Evolutionary conservation across 1,140 invertebrate genomes (phyloP).

Genomic region (Caenorhabditis inopinata): DNA sequence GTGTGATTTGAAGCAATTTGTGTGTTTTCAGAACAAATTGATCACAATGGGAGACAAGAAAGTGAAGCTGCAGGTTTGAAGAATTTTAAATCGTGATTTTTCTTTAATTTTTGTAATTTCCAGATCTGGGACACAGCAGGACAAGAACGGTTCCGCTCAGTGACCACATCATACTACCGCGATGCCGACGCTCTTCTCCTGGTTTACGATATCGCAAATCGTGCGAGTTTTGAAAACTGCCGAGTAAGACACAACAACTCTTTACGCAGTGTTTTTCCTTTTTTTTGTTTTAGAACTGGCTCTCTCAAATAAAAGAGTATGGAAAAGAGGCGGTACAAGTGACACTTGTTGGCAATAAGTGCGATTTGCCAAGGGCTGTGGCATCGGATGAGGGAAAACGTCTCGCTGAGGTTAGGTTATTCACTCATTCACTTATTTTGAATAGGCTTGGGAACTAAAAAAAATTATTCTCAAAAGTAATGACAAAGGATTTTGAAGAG

Average conservation of each 20-base stretch:
- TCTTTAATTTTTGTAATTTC: neutral
- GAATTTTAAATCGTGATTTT: neutral
- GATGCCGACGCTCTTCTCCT: constrained; percentile 94
- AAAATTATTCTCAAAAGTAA: neutral
- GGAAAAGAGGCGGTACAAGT: constrained; percentile 63
- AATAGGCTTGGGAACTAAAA: neutral
- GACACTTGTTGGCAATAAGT: constrained; percentile 64
- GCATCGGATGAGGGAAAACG: constrained; percentile 58
- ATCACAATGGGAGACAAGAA: constrained; percentile 63
- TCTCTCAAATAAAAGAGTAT: constrained; percentile 62
- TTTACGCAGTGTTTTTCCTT: neutral
- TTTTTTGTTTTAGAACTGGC: constrained; percentile 65
- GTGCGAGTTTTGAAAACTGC: constrained; percentile 83
- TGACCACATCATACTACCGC: constrained; percentile 95
- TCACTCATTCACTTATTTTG: neutral
- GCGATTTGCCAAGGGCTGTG: constrained; percentile 62
- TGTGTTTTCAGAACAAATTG: constrained; percentile 65
- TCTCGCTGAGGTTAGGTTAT: constrained; percentile 55
- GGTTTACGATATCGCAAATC: constrained; percentile 94
- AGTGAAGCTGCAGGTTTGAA: constrained; percentile 62
- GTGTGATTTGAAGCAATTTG: too few relatives aligned
- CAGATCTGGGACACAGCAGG: constrained; percentile 94
- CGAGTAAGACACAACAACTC: constrained; percentile 48
- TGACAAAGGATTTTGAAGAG: neutral
- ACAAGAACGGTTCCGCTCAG: constrained; percentile 93